Conservation (phyloP, 2,797 vertebrate genomes). For the Leuciscus waleckii region DNA sequence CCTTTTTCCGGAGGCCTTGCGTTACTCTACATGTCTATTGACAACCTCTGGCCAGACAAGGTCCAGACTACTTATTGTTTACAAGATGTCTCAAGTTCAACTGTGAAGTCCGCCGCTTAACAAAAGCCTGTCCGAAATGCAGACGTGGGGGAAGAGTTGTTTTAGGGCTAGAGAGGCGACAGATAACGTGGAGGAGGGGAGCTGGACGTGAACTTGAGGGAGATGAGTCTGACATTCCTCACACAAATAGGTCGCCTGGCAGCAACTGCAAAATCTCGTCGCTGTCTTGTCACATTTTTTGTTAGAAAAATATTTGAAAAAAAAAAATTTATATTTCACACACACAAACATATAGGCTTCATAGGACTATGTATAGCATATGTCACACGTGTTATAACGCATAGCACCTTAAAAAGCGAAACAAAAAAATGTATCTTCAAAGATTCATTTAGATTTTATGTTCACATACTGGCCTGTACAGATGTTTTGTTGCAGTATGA, state of each 20-base stretch:
- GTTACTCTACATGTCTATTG: conserved; percentile 56
- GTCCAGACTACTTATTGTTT: conserved; percentile 82
- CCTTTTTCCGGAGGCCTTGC: conserved; percentile 52
- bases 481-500: neutral
- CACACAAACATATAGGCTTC: neutral
- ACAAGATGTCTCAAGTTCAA: conserved; percentile 85
- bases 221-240: conserved; percentile 45
- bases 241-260: neutral
- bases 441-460: neutral
- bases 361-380: neutral
- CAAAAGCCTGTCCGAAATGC: conserved; percentile 77
- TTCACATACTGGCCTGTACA: neutral
- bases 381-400: neutral
- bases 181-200: conserved; percentile 46
- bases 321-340: no score
- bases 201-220: conserved; percentile 81
- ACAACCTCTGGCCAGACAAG: conserved; percentile 74
- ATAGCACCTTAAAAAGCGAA: neutral
- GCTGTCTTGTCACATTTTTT: neutral
- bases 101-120: conserved; percentile 79
- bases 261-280: neutral
- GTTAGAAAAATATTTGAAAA: neutral
- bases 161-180: conserved; percentile 49
- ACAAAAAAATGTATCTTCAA: neutral
- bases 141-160: conserved; percentile 66